Base-by-base conservation (phyloP, 2,888 invertebrate species). In the Cataglyphis albicans region DNA sequence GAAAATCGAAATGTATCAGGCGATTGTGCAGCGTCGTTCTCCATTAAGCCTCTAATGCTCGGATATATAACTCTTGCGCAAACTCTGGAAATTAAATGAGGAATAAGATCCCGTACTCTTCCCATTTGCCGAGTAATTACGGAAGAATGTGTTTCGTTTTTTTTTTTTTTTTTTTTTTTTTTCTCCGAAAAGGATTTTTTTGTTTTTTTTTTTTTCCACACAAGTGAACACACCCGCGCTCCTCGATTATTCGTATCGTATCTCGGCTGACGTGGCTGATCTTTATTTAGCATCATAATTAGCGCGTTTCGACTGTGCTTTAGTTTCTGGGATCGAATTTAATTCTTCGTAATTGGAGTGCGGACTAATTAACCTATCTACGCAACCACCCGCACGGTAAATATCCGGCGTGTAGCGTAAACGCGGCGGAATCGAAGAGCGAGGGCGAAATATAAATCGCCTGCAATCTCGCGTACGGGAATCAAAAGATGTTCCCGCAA, bases 281-380 rank as follows among this genome's bases (percentile, higher is more conserved):
- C 67, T 57, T 67, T 65, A 76, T 65, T 68, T 48, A 61, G 48
- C n/a, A n/a, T n/a, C 48, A n/a, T 52, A 52, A 52, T 52, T 52
- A n/a, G 61, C 32, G 32, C 59, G 44, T 29, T 35, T 48, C 35
- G 73, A 35, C 10, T 21, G 44, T 29, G 25, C 59, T 73, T 80
- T 76, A 55, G 55, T 57, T 67, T 29, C 29, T 3, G n/a, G 59
- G 57, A 38, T 87, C 87, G 84, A 90, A 92, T 94, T 94, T 90
- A 93, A 94, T 93, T 93, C 93, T 92, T 91, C 90, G 90, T 91
- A 93, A 93, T 93, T 93, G 91, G 92, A 92, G 92, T 93, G 91
- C 92, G 91, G 91, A 92, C 92, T 93, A 94, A 93, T 93, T 93
- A 93, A 93, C 91, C 91, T 93, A 93, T 91, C 92, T 86, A 88